Evolutionary conservation across 2,888 invertebrate species (phyloP), one percentile per base, ranked within the genome.

Genomic region (Hemaris fuciformis): DNA sequence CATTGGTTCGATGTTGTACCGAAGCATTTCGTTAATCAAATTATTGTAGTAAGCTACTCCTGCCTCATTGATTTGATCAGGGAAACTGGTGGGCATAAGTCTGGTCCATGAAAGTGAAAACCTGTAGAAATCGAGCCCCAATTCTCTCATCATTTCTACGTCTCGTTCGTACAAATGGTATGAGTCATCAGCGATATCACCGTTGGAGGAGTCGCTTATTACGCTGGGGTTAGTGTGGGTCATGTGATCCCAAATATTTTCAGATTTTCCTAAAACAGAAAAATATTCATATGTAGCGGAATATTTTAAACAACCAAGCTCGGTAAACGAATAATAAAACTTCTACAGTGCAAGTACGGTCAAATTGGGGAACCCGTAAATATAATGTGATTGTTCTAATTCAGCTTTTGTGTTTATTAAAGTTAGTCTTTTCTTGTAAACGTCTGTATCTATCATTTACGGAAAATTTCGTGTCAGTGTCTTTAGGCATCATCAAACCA

Each of bases 71-170:
- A 94, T 79, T 8, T 85, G 72, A 58, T 93, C 85, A 1, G 88
- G 75, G 61, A 91, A 89, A 46, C 94, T 94, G 34, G 89, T 93
- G 0, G 95, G 94, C 56, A 95, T 76, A 15, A 96, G 84, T 41
- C 95, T 82, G 0, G 94, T 70, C 95, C 95, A 95, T 0, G 94
- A 91, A 8, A 94, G 73, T 0, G 94, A 94, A 70, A 94, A 93
- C 22, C 94, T 83, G 74, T 94, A 94, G 69, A 83, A 88, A 64
- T 93, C 83, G 0, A 91, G 77, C 0, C 89, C 89, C 3, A 93
- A 71, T 64, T 90, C 81, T 42, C 84, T 79, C 64, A 93, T 69
- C 74, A 93, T 83, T 62, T 87, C 81, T 0, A 93, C 86, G 66
- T 93, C 93, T 64, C 94, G 92, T 70, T 93, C 86, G 73, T 93